phyloP scores from a whole-genome alignment of 2,113 vertebrate genomes.

The Ardeotis arabs region DNA sequence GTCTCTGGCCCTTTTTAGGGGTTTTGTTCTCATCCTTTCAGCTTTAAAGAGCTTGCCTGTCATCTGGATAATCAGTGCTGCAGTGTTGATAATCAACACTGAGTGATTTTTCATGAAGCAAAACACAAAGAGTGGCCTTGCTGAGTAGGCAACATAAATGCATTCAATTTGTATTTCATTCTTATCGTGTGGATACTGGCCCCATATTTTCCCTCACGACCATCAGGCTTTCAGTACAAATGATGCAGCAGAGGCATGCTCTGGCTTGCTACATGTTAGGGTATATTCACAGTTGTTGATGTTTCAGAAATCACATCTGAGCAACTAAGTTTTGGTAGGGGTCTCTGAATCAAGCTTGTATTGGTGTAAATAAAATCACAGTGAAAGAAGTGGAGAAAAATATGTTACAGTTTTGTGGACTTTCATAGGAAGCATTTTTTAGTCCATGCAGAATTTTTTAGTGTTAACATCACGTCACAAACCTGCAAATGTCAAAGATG shows the following conservation, averaged over 20 bases:
- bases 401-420: background rate
- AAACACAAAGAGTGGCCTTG: conserved; percentile 15
- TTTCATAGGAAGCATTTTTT: background rate
- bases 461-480: background rate
- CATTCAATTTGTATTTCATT: background rate
- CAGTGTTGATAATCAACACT: background rate
- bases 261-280: background rate
- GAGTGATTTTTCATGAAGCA: conserved; percentile 14
- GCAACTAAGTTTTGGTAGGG: background rate
- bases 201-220: background rate
- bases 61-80: background rate
- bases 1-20: background rate
- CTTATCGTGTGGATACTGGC: background rate
- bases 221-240: background rate
- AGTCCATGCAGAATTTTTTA: background rate
- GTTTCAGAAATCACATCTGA: background rate
- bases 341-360: background rate
- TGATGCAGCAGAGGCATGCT: background rate
- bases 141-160: background rate
- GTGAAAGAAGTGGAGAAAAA: background rate
- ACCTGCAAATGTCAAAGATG: background rate
- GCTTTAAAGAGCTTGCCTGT: background rate
- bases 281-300: background rate
- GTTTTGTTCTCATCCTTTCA: background rate
- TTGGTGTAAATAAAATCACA: background rate